Base-by-base conservation (phyloP, 2,888 invertebrate genomes). In the Nycteola revayana region DNA sequence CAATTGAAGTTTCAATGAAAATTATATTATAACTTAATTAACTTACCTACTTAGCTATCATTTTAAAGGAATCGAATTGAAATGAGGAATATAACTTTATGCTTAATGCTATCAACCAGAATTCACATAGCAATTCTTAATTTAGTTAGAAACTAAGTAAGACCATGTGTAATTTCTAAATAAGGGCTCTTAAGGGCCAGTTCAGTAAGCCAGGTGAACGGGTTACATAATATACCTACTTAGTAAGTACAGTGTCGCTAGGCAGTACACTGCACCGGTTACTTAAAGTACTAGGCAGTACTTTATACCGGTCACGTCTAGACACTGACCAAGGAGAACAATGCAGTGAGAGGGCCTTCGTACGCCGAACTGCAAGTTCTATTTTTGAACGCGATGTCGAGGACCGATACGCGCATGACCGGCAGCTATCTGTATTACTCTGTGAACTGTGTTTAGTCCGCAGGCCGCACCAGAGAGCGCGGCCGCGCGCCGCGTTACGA, bases 321-420 rank as follows among this genome's bases (percentile, higher is more conserved):
- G 52, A 48, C 44, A 50, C 52, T 52, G 57, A 53, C 54, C 54
- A 54, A 51, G 58, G 50, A 55, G 59, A 55, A 57, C 57, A 59
- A 62, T 63, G 60, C 55, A 62, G 61, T 56, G 56, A 65, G 59
- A 58, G 66, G 60, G 42, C 50, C 36, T 42, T 49, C 41, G 50
- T 49, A 43, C 42, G 31, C 33, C 41, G 39, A 60, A 66, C 61
- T 57, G 65, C 66, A 69, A 72, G 76, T 68, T 75, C 79, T 79
- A 80, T 80, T 81, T 79, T 63, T 32, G 66, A 60, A 57, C 53
- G 55, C 66, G 60, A 64, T 66, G 75, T 70, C 75, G 73, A 68
- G 60, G 74, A 70, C 68, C 73, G 77, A 74, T 72, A 78, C 67
- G 84, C 84, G 84, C 83, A 84, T 84, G 85, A 73, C 69, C 82